Evolutionary conservation across 2,888 invertebrate species (phyloP), one percentile per base, ranked within the genome.

Genomic region (Allolobophora icterica): DNA sequence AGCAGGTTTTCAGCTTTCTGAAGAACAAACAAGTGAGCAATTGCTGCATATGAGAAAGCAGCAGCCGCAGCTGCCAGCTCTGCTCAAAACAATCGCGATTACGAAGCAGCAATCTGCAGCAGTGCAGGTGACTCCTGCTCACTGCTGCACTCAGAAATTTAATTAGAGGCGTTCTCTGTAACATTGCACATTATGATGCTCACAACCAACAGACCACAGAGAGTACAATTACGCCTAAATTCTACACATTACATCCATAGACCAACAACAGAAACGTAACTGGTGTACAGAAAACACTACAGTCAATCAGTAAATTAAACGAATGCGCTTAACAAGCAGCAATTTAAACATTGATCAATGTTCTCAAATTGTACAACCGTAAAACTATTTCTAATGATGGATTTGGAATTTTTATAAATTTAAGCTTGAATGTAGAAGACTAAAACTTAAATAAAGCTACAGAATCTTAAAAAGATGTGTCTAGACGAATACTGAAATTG

Each of bases 351-450:
- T 71, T n/a, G n/a, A 24, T 13, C 52, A 52, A 52, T 52, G 52
- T 24, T 52, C 52, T 24, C 21, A 2, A 71, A 71, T 8, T 71
- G 71, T 71, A 71, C 71, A 71, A 71, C 71, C 71, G 30, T n/a
- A 71, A 5, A 71, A 71, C 71, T 71, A 71, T 71, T 30, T 71
- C 71, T 71, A 30, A 13, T 71, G 71, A n/a, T 71, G 71, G 71
- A 71, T 71, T 71, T 71, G n/a, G 71, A 71, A n/a, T 71, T 71
- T 52, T n/a, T 71, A 71, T 13, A 71, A 52, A 71, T 71, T 71
- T 30, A 71, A 71, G 11, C n/a, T 71, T 71, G 8, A n/a, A 71
- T 71, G 8, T 71, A 71, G 71, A n/a, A 5, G 8, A 71, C 71
- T 71, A 71, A 71, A 71, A n/a, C 71, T 71, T 71, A 8, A n/a